These are phyloP conservation scores for Phoenoteleia sp. DNA, from an alignment of 2,888 invertebrate genomes.

Conservation along the genomic window DNA sequence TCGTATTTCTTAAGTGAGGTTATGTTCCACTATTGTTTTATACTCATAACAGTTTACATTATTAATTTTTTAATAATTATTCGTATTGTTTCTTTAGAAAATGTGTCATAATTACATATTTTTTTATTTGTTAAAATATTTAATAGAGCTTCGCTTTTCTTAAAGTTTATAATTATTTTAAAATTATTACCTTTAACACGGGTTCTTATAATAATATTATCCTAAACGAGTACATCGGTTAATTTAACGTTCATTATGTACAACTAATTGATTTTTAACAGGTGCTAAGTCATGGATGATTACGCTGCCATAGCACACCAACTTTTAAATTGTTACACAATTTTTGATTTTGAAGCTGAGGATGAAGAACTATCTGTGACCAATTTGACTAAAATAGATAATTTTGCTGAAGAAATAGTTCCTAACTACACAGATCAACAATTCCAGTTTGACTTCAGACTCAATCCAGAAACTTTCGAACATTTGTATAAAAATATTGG, in stretches of 20 bases:
- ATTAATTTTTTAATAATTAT: background rate
- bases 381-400: slow-evolving; percentile 14
- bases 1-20: slow-evolving; percentile 1
- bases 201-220: slow-evolving; percentile 2
- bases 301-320: slow-evolving; percentile 1
- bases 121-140: too few relatives aligned
- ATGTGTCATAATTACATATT: background rate
- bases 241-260: slow-evolving; percentile 1
- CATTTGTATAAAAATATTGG: slow-evolving; percentile 12
- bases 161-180: background rate
- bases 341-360: slow-evolving; percentile 28
- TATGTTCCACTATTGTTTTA: slow-evolving; percentile 5
- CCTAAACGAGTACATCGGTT: background rate
- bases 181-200: background rate
- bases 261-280: slow-evolving; percentile 17
- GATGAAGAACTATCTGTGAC: slow-evolving; percentile 2
- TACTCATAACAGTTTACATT: background rate
- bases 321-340: slow-evolving; percentile 7
- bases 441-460: slow-evolving; percentile 30
- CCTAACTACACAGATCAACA: slow-evolving; percentile 27
- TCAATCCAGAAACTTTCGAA: slow-evolving; percentile 18
- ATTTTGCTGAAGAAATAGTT: slow-evolving; percentile 39
- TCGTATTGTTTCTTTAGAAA: background rate
- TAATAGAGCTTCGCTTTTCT: too few relatives aligned
- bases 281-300: slow-evolving; percentile 5